A percentile compares a stretch with the other conserved stretches of the same genome.
These are phyloP conservation scores for Xiphophorus hellerii DNA, from an alignment of 2,113 vertebrate genomes.

Conservation along the genomic window DNA sequence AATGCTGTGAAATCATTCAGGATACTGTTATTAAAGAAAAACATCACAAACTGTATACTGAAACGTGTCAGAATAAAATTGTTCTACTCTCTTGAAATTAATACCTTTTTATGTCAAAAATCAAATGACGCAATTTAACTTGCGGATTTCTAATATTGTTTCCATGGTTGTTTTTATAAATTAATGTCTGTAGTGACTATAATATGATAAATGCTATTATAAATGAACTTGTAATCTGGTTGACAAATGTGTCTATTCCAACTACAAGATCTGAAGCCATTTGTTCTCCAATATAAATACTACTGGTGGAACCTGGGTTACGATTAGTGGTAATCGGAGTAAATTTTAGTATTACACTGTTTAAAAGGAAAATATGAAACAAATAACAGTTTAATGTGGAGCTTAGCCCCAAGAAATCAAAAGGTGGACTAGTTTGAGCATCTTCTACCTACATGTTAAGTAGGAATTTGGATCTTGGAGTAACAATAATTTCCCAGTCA, in stretches of 20 bases:
- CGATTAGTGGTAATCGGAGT: not conserved
- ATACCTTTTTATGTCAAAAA: not conserved
- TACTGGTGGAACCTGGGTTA: not conserved
- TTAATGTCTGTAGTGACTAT: not conserved
- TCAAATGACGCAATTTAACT: not conserved
- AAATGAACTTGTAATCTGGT: not conserved
- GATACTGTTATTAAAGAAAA: constrained; percentile 7
- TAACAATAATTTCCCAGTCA: too few species aligned
- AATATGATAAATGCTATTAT: not conserved
- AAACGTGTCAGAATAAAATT: too few species aligned
- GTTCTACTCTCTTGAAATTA: not conserved
- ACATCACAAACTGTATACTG: not conserved
- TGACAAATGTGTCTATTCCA: too few species aligned
- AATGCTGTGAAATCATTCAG: constrained; percentile 17
- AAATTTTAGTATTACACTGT: not conserved
- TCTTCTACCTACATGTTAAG: too few species aligned
- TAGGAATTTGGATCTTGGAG: too few species aligned
- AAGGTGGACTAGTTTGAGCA: too few species aligned
- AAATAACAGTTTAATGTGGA: too few species aligned
- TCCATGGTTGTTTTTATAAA: not conserved
- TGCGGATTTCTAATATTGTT: not conserved
- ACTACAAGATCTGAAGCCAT: not conserved
- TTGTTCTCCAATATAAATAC: not conserved
- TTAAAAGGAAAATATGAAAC: not conserved
- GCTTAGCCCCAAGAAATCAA: too few species aligned